phyloP scores from a whole-genome alignment of 2,888 invertebrate genomes.

The Drosophila histrio region DNA sequence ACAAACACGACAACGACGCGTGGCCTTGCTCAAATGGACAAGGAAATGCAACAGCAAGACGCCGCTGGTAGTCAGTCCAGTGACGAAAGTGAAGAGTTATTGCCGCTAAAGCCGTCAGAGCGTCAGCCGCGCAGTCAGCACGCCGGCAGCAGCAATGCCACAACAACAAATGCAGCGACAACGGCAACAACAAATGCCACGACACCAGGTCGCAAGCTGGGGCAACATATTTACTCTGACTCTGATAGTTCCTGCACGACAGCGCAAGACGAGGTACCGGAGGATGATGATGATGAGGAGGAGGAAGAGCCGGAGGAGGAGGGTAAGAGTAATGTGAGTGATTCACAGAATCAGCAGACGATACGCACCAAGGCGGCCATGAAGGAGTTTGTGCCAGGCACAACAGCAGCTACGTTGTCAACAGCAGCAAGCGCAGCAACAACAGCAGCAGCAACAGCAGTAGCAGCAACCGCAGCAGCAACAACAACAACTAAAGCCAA shows the following conservation, averaged over 20 bases:
- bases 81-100: constrained; percentile 93
- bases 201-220: constrained; percentile 83
- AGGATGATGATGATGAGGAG: constrained; percentile 54
- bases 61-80: constrained; percentile 87
- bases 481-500: constrained; percentile 29
- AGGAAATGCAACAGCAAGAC: constrained; percentile 88
- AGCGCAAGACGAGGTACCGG: constrained; percentile 30
- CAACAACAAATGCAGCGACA: constrained; percentile 10
- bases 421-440: constrained; percentile 58
- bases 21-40: constrained; percentile 87
- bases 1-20: constrained; percentile 83
- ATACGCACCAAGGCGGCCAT: constrained; percentile 93
- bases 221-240: constrained; percentile 93
- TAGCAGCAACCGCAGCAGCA: constrained; percentile 16
- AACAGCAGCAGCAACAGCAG: constrained; percentile 33
- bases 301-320: constrained; percentile 68
- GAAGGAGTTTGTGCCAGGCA: constrained; percentile 89
- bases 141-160: neutral
- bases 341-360: constrained; percentile 88
- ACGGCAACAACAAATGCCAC: constrained; percentile 4
- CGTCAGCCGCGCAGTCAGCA: constrained; percentile 14
- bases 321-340: constrained; percentile 87
- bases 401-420: constrained; percentile 68
- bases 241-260: constrained; percentile 85
- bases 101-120: constrained; percentile 85